Percentiles rank a stretch among this genome's conserved stretches.
These are phyloP conservation scores for Burhinus bistriatus DNA, from an alignment of 2,113 vertebrate genomes.

Conservation along the genomic window DNA sequence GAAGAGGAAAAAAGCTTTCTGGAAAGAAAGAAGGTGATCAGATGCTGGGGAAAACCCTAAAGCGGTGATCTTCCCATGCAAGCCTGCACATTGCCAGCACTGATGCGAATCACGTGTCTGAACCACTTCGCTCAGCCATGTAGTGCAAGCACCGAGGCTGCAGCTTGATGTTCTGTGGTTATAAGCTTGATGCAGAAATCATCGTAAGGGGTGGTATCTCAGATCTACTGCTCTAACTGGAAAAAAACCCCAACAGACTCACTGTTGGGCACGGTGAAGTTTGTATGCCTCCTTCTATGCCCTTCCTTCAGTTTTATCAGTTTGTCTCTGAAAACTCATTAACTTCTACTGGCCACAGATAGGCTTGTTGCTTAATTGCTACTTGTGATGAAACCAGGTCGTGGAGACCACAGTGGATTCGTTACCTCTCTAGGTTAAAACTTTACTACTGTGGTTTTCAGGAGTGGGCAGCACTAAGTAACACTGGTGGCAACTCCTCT, in stretches of 20 bases:
- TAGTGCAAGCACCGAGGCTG: rapidly evolving
- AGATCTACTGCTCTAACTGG: neutral
- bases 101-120: neutral
- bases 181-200: neutral
- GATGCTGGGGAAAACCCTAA: neutral
- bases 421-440: neutral
- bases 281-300: neutral
- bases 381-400: neutral
- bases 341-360: neutral
- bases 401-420: neutral
- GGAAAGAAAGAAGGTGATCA: neutral
- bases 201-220: neutral
- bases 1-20: neutral
- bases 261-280: rapidly evolving
- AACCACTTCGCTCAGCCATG: neutral
- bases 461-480: neutral
- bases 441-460: neutral
- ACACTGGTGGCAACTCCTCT: neutral
- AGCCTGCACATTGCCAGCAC: neutral
- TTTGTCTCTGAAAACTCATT: neutral
- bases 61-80: neutral
- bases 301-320: neutral
- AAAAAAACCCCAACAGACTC: neutral
- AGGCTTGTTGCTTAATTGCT: neutral
- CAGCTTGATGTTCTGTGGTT: neutral